Percentiles rank a stretch among this genome's conserved stretches.
phyloP scores from a whole-genome alignment of 2,113 vertebrate genomes.

The Gymnarchus niloticus region DNA sequence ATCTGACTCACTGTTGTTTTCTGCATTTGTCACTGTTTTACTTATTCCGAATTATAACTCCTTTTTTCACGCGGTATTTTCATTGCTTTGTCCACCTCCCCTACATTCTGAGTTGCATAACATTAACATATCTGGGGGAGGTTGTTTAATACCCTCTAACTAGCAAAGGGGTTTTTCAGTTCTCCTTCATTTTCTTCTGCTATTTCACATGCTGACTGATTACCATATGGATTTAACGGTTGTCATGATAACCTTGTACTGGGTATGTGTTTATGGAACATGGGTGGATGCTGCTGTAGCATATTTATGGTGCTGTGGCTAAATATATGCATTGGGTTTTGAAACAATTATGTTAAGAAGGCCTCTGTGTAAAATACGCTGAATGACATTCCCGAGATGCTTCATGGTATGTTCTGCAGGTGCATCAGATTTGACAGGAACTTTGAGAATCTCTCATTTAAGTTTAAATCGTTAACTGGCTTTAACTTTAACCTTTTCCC shows the following conservation, averaged over 20 bases:
- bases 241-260: background rate
- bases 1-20: background rate
- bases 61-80: background rate
- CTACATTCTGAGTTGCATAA: background rate
- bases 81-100: background rate
- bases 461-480: no score
- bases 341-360: background rate
- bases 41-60: background rate
- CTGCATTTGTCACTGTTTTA: background rate
- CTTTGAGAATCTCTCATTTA: background rate
- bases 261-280: background rate
- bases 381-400: no score
- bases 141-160: no score
- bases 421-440: no score
- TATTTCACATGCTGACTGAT: no score
- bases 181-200: background rate
- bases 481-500: background rate
- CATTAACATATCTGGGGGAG: background rate
- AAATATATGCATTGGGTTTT: background rate
- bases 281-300: background rate
- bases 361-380: background rate
- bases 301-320: background rate
- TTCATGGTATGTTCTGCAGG: no score
- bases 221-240: background rate
- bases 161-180: background rate